Evolutionary conservation across 2,888 invertebrate genomes (phyloP).

Genomic region (Mythimna pallens): DNA sequence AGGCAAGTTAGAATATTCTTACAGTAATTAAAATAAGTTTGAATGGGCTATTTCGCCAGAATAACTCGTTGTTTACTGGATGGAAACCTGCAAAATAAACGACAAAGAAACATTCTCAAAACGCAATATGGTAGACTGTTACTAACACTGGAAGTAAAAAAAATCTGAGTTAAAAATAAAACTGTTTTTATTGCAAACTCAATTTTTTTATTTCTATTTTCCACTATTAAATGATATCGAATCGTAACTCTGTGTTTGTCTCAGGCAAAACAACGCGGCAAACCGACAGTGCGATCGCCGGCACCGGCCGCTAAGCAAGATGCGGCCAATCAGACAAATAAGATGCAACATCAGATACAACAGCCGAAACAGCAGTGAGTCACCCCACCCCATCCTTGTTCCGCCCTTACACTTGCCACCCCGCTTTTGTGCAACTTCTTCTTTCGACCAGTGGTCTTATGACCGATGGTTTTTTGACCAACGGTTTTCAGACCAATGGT

Average conservation of each 20-base stretch:
- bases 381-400: not conserved
- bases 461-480: conserved; percentile 12
- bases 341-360: conserved; percentile 87
- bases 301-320: conserved; percentile 93
- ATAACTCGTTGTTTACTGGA: not conserved
- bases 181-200: not conserved
- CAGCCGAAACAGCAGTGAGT: conserved; percentile 86
- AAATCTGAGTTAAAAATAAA: not conserved
- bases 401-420: not conserved
- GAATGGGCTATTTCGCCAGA: too few relatives aligned
- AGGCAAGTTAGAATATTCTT: not conserved
- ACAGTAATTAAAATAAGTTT: not conserved
- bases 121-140: not conserved
- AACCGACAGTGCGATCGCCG: conserved; percentile 92
- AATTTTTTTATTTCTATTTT: not conserved
- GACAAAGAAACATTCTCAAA: conserved; percentile 7
- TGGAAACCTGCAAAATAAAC: too few relatives aligned
- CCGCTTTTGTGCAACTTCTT: conserved; percentile 36
- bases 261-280: conserved; percentile 93
- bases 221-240: not conserved
- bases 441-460: conserved; percentile 6
- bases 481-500: conserved; percentile 8
- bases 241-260: conserved; percentile 3
- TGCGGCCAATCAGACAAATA: conserved; percentile 93
- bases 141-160: not conserved